A percentile compares a stretch with the other conserved stretches of the same genome.
Evolutionary conservation across 2,113 vertebrate genomes (phyloP).

Genomic region (Zootoca vivipara): DNA sequence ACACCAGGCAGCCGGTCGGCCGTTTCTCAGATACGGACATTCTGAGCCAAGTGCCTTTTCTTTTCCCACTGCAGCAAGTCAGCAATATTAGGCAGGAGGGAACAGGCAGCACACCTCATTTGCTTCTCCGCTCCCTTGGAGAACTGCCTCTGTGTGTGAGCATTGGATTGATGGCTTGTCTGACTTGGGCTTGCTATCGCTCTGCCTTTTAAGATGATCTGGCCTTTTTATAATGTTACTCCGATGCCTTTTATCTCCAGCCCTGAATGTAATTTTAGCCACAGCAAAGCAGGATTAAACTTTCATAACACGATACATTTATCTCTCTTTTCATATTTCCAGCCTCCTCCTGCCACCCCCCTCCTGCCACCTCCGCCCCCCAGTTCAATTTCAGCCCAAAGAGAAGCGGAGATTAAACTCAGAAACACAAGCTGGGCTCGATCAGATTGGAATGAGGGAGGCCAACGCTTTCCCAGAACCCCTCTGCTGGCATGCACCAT

Average conservation of each 20-base stretch:
- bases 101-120: background rate
- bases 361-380: background rate
- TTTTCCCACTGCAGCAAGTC: too few relatives aligned
- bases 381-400: constrained; percentile 49
- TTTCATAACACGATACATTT: constrained; percentile 68
- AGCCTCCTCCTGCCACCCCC: background rate
- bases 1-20: background rate
- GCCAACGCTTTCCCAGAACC: constrained; percentile 36
- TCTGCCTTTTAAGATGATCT: constrained; percentile 53
- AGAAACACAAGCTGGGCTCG: constrained; percentile 42
- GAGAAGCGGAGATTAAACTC: constrained; percentile 40
- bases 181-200: background rate
- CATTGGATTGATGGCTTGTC: background rate
- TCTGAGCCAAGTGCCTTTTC: background rate
- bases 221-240: constrained; percentile 47
- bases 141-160: background rate
- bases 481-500: background rate
- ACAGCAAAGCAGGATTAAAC: constrained; percentile 76
- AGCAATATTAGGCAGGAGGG: background rate
- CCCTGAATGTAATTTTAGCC: constrained; percentile 66
- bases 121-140: background rate
- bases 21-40: background rate
- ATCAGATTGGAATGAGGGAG: constrained; percentile 11
- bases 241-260: constrained; percentile 69
- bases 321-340: constrained; percentile 63